phyloP scores from a whole-genome alignment of 2,888 invertebrate species.

The Spodoptera picta region DNA sequence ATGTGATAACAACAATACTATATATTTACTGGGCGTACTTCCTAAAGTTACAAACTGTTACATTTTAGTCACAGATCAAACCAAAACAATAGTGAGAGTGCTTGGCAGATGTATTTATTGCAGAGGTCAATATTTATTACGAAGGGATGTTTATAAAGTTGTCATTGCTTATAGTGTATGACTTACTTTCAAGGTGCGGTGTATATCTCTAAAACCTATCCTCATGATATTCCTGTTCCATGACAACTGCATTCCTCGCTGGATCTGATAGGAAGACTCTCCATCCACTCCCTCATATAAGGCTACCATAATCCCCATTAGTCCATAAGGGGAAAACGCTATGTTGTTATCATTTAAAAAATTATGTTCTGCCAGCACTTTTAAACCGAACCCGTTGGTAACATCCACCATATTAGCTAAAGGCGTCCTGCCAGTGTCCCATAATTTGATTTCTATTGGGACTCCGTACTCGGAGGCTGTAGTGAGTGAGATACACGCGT shows the following conservation, averaged over 20 bases:
- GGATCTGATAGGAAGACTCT: constrained; percentile 92
- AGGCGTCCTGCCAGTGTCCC: constrained; percentile 87
- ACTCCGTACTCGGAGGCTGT: constrained; percentile 71
- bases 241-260: constrained; percentile 91
- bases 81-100: constrained; percentile 50
- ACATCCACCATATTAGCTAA: constrained; percentile 94
- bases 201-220: constrained; percentile 94
- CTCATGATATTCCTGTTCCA: constrained; percentile 92
- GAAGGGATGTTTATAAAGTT: neutral
- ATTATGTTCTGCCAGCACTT: constrained; percentile 91
- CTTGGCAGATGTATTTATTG: constrained; percentile 18
- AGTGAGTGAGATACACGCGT: constrained; percentile 57
- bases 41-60: constrained; percentile 36
- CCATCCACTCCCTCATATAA: constrained; percentile 94
- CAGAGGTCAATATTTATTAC: constrained; percentile 7
- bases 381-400: constrained; percentile 92
- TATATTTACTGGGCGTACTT: constrained; percentile 24
- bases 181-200: constrained; percentile 93
- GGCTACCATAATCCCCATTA: constrained; percentile 93
- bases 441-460: constrained; percentile 82
- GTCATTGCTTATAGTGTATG: neutral
- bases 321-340: constrained; percentile 95
- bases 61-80: constrained; percentile 60
- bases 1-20: constrained; percentile 35
- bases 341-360: constrained; percentile 93